A percentile compares a stretch with the other conserved stretches of the same genome.
Conservation (phyloP, 2,888 invertebrate genomes). For the Himalopsyche anomala region DNA sequence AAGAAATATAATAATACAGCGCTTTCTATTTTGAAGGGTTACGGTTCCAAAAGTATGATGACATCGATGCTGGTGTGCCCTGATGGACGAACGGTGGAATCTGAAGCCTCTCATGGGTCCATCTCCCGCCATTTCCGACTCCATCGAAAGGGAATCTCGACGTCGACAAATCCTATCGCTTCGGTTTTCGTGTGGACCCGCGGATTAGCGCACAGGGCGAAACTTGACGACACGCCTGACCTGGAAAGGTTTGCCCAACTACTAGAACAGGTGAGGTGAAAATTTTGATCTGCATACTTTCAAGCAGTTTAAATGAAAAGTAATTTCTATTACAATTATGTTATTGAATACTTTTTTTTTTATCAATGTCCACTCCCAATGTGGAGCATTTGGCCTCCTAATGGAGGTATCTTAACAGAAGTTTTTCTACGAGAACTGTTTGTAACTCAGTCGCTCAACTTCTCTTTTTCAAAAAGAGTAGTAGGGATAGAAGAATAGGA, state of each 20-base stretch:
- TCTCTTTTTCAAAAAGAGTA: too few species aligned
- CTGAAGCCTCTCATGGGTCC: slow-evolving; percentile 95
- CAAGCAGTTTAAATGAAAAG: too few species aligned
- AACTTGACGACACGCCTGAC: slow-evolving; percentile 86
- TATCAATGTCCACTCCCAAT: too few species aligned
- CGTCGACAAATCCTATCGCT: slow-evolving; percentile 94
- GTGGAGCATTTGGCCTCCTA: too few species aligned
- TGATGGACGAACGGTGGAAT: slow-evolving; percentile 88
- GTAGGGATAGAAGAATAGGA: too few species aligned
- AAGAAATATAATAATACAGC: too few species aligned
- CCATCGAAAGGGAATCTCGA: slow-evolving; percentile 90
- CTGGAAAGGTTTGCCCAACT: slow-evolving; percentile 82
- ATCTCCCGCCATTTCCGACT: slow-evolving; percentile 92
- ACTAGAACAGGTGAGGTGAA: slow-evolving; percentile 79
- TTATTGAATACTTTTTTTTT: too few species aligned
- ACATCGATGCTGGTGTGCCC: slow-evolving; percentile 93
- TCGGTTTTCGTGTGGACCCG: slow-evolving; percentile 95
- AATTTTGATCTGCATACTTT: too few species aligned
- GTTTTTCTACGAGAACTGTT: too few species aligned
- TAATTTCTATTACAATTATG: too few species aligned
- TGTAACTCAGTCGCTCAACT: too few species aligned
- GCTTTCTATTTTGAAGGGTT: slow-evolving; percentile 73
- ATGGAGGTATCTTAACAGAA: too few species aligned
- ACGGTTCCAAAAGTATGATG: slow-evolving; percentile 93
- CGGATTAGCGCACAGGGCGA: slow-evolving; percentile 89